A percentile compares a stretch with the other conserved stretches of the same genome.
Evolutionary conservation across 2,888 invertebrate species (phyloP).

Genomic region (Girardia tigrina): DNA sequence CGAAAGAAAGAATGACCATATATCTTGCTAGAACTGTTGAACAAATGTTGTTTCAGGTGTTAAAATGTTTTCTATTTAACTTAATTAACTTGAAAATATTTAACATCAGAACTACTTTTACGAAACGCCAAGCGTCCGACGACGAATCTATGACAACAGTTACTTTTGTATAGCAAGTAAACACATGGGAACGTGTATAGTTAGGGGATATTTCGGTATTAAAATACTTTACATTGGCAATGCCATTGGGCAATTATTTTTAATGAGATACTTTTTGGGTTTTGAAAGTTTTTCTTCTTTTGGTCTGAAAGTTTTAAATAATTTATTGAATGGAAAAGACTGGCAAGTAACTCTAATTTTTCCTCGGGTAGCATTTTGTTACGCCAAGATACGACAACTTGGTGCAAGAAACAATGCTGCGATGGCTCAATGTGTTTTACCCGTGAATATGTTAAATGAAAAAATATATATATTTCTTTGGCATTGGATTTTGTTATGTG

Average conservation of each 20-base stretch:
- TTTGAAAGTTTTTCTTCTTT: slow-evolving; percentile 29
- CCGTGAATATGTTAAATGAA: slow-evolving; percentile 35
- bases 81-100: neutral
- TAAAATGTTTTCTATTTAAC: neutral
- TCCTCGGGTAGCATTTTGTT: slow-evolving; percentile 34
- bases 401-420: neutral
- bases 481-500: slow-evolving; percentile 28
- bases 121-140: neutral
- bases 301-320: neutral
- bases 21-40: slow-evolving; percentile 30
- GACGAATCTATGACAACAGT: neutral
- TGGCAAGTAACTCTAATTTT: slow-evolving; percentile 35
- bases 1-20: slow-evolving; percentile 31
- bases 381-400: neutral
- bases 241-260: slow-evolving; percentile 32
- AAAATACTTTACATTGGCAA: slow-evolving; percentile 34
- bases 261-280: slow-evolving; percentile 33
- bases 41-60: slow-evolving; percentile 33
- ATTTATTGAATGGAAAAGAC: slow-evolving; percentile 27
- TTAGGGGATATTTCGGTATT: slow-evolving; percentile 15
- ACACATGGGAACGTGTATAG: slow-evolving; percentile 34
- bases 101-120: neutral
- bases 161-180: slow-evolving; percentile 32
- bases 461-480: slow-evolving; percentile 35
- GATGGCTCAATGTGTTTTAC: slow-evolving; percentile 32